Conservation (phyloP, 2,888 invertebrate species). For the Acanthosoma haemorrhoidale region DNA sequence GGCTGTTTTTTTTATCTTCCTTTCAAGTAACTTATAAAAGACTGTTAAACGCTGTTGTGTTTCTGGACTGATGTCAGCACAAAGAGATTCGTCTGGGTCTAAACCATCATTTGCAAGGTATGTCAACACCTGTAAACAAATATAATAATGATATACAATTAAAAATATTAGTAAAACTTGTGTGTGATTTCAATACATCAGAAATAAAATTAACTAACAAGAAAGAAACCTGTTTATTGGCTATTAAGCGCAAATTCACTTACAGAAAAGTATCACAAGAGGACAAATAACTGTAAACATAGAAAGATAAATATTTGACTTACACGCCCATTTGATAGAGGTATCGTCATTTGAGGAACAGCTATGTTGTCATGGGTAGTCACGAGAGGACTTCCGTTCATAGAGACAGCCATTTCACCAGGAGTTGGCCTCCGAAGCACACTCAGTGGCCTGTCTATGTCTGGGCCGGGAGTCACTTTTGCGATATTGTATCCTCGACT, state of each 20-base stretch:
- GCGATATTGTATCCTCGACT: slow-evolving; percentile 4
- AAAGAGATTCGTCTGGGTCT: slow-evolving; percentile 15
- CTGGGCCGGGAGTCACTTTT: slow-evolving; percentile 17
- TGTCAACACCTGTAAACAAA: slow-evolving; percentile 9
- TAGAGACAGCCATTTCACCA: slow-evolving; percentile 31
- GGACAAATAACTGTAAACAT: no score
- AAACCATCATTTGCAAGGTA: slow-evolving; percentile 20
- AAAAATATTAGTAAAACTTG: no score
- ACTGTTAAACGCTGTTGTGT: background rate
- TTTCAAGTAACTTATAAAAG: background rate
- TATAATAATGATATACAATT: background rate
- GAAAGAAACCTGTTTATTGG: no score
- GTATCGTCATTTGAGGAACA: slow-evolving; percentile 26
- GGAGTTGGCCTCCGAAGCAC: slow-evolving; percentile 30
- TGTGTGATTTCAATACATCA: no score
- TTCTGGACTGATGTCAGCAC: background rate
- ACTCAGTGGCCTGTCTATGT: slow-evolving; percentile 13
- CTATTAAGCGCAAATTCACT: no score
- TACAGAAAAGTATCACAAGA: no score
- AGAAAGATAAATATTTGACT: no score
- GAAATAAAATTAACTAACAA: no score
- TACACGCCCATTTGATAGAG: slow-evolving; percentile 31
- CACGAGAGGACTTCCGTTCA: slow-evolving; percentile 30
- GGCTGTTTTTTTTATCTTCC: background rate
- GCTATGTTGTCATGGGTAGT: slow-evolving; percentile 28